Percentiles rank a stretch among this genome's conserved stretches.
phyloP scores from a whole-genome alignment of 2,888 invertebrate genomes.

The Chrysotoxum bicinctum region DNA sequence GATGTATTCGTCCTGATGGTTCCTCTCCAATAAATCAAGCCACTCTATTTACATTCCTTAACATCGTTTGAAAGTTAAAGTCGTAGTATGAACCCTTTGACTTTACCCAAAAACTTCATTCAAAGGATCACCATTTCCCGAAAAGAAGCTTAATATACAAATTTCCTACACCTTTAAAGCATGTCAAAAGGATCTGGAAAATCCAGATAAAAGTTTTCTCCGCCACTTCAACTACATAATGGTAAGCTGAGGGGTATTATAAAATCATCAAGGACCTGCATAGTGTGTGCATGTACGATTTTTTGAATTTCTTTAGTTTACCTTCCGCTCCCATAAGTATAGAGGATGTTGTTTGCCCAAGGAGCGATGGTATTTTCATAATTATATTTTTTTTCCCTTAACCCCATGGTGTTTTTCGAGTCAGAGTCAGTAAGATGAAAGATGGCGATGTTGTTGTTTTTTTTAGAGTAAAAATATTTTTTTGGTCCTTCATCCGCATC shows the following conservation, averaged over 20 bases:
- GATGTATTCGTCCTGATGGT: not conserved
- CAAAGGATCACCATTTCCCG: not conserved
- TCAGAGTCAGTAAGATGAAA: not conserved
- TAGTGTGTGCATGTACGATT: constrained; percentile 1
- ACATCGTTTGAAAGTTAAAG: not conserved
- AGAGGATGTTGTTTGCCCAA: constrained; percentile 40
- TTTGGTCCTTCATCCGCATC: constrained; percentile 1
- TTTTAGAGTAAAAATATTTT: not conserved
- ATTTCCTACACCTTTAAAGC: not conserved
- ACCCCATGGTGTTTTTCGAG: not conserved
- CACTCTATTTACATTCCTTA: not conserved
- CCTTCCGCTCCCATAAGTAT: constrained; percentile 28
- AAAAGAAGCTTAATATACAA: constrained; percentile 7
- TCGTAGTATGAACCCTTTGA: not conserved
- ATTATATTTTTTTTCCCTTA: constrained; percentile 21
- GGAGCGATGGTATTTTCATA: constrained; percentile 21
- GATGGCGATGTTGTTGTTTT: not conserved
- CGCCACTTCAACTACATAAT: constrained; percentile 23
- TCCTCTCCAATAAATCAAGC: not conserved
- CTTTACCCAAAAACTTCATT: not conserved
- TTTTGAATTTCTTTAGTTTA: constrained; percentile 8
- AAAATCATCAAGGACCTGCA: constrained; percentile 18
- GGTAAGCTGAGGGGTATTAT: constrained; percentile 25
- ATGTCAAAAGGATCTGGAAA: constrained; percentile 17
- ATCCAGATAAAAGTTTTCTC: constrained; percentile 28